Evolutionary conservation across 2,797 vertebrate species (phyloP), one percentile per base, ranked within the genome.

Genomic region (Potorous gilbertii): DNA sequence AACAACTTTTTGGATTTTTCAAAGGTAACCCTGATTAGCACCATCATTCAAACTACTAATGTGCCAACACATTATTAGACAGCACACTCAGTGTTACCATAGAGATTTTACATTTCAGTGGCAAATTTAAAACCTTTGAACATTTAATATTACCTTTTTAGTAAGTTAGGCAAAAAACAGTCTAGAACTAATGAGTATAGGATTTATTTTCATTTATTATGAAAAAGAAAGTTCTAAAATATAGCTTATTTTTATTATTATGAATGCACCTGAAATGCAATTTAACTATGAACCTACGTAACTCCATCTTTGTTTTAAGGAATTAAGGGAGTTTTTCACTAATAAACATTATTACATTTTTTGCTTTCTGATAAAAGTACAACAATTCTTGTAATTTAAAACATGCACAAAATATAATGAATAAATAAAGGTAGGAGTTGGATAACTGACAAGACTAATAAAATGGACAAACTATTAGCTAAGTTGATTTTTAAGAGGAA

Each of bases 41-140:
- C 92, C 91, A 74, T 94, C 34, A 95, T 95, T 93, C 91, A 96
- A 96, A 96, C 31, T 90, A 28, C n/a, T 90, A 95, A 18, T 11
- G 13, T 90, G 6, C 21, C 46, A 54, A 52, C 46, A 81, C 92
- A 91, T 87, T 89, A 94, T 59, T 59, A 90, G 40, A 54, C 21
- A 54, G 87, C 59, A 94, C 2, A 94, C 31, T 16, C 94, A 93
- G 46, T 92, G 90, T 90, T 96, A 89, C 74, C 56, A 31, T 92
- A 91, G 2, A 74, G 28, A 52, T 3, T 90, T 74, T 97, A 59
- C 97, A 93, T 95, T 89, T 91, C 1, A 96, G 5, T 56, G 56
- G 55, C 40, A 92, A 87, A 90, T 90, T 27, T 90, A 46, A 66
- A 62, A 31, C 28, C 62, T n/a, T n/a, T 66, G 27, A 66, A 74